phyloP scores from a whole-genome alignment of 1,140 invertebrate species.

The Homalodisca vitripennis region DNA sequence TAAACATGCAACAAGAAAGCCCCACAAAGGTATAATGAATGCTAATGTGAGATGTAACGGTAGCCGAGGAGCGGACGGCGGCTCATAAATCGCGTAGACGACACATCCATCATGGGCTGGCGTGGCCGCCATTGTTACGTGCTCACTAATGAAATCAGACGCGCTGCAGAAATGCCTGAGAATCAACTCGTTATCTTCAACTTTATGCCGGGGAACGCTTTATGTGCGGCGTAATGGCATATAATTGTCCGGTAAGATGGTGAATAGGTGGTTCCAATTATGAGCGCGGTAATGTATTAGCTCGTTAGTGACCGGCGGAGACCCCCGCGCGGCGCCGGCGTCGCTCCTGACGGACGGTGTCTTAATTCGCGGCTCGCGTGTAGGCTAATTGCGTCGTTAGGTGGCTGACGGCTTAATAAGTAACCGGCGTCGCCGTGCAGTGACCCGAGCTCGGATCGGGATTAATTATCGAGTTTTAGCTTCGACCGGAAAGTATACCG shows the following conservation, averaged over 20 bases:
- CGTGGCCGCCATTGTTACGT: too few relatives aligned
- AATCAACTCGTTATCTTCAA: background rate
- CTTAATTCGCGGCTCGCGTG: slow-evolving; percentile 19
- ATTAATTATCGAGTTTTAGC: slow-evolving; percentile 8
- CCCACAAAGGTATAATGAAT: too few relatives aligned
- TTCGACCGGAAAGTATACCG: too few relatives aligned
- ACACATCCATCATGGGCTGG: background rate
- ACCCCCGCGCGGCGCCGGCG: background rate
- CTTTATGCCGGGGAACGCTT: background rate
- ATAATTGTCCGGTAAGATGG: background rate
- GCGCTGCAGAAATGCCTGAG: too few relatives aligned
- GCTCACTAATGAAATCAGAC: too few relatives aligned
- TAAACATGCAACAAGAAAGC: background rate
- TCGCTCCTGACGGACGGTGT: background rate
- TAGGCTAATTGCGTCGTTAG: slow-evolving; percentile 11
- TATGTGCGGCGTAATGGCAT: background rate
- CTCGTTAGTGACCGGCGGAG: background rate
- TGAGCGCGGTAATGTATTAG: background rate
- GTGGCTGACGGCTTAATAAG: slow-evolving; percentile 20
- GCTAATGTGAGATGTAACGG: background rate
- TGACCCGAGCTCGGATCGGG: background rate
- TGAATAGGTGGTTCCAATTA: background rate
- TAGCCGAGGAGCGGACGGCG: background rate
- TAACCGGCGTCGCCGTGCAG: slow-evolving; percentile 1
- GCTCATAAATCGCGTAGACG: background rate